Evolutionary conservation across 2,797 vertebrate species (phyloP).

Genomic region (Miichthys miiuy): DNA sequence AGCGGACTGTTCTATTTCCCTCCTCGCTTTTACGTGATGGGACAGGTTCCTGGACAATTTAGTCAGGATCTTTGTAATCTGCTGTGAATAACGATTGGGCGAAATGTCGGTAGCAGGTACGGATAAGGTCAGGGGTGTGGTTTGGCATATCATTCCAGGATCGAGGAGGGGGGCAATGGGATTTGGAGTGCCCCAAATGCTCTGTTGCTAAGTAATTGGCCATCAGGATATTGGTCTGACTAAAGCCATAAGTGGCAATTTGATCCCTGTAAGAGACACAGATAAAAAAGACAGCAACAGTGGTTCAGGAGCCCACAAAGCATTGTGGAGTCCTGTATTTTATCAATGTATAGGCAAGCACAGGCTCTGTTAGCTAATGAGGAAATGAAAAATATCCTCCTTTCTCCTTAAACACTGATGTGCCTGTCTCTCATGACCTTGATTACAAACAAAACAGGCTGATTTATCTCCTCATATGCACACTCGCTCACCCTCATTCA

Average conservation of each 20-base stretch:
- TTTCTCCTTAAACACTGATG: conserved; percentile 44
- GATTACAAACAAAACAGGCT: conserved; percentile 67
- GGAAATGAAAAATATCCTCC: conserved; percentile 66
- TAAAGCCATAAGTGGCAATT: conserved; percentile 40
- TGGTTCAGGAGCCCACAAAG: conserved; percentile 18
- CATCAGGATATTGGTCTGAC: conserved; percentile 45
- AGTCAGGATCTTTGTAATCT: conserved; percentile 51
- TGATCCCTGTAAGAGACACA: conserved; percentile 33
- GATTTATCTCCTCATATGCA: conserved; percentile 64
- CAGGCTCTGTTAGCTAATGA: conserved; percentile 51
- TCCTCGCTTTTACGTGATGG: conserved; percentile 52
- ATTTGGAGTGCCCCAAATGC: conserved; percentile 56
- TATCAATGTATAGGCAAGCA: conserved; percentile 43
- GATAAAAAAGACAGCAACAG: conserved; percentile 19
- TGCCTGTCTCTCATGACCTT: conserved; percentile 67
- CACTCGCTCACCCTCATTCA: conserved; percentile 37
- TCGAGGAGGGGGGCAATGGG: conserved; percentile 49
- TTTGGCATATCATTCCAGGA: conserved; percentile 59
- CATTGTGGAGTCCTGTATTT: conserved; percentile 36
- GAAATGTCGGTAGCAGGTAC: conserved; percentile 45
- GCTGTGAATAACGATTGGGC: conserved; percentile 55
- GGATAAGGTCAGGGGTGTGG: conserved; percentile 65
- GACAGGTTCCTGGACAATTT: conserved; percentile 65
- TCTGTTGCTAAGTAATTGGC: conserved; percentile 66
- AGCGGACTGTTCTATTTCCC: conserved; percentile 40